Conservation (phyloP, 2,797 vertebrate genomes). For the Chiloscyllium punctatum region DNA sequence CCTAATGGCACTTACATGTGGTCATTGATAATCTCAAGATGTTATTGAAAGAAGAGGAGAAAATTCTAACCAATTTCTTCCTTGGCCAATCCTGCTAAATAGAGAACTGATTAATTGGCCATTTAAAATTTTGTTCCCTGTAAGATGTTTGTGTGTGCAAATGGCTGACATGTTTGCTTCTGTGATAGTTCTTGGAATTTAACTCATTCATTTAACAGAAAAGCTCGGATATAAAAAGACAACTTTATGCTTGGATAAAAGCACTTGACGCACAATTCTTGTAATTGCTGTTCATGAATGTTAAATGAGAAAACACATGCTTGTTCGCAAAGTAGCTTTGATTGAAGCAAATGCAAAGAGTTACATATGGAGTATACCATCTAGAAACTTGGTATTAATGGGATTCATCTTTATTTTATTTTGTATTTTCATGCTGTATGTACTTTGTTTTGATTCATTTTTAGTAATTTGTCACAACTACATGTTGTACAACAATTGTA, state of each 20-base stretch:
- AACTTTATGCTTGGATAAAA: neutral
- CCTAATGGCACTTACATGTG: neutral
- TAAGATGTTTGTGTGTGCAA: neutral
- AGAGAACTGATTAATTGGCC: neutral
- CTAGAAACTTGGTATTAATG: neutral
- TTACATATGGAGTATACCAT: neutral
- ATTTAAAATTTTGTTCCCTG: neutral
- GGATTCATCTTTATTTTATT: neutral
- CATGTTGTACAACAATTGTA: neutral
- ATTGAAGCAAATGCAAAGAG: neutral
- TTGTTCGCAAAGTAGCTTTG: neutral
- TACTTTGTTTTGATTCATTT: constrained; percentile 3
- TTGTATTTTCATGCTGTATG: neutral
- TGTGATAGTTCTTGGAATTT: too few species aligned
- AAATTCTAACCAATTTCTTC: neutral
- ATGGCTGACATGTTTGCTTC: too few species aligned
- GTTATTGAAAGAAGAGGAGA: neutral
- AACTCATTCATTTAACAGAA: neutral
- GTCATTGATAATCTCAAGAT: neutral
- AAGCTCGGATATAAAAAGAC: neutral
- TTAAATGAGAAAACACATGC: neutral
- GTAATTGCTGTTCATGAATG: neutral
- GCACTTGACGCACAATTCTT: neutral
- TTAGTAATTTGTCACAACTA: neutral
- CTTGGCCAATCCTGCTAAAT: neutral